Base-by-base conservation (phyloP, 92 coral and sea anemone species). In the Actinernus sp. region DNA sequence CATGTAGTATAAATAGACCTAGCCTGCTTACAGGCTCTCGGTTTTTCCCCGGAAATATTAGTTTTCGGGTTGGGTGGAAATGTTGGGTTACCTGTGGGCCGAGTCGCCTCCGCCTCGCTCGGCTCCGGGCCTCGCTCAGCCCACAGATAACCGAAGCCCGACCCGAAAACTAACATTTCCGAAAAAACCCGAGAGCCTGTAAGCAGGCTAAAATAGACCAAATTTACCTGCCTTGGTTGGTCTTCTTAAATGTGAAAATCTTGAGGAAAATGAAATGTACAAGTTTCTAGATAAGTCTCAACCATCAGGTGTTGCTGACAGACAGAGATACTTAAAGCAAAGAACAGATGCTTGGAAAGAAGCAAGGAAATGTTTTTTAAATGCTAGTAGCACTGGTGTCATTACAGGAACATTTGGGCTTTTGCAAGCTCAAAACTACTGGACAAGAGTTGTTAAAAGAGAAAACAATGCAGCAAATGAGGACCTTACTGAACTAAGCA, bases 1-100 rank as follows among this genome's bases (percentile, higher is more conserved):
- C n/a, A n/a, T n/a, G n/a, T n/a, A n/a, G n/a, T n/a, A 24, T 26
- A 10, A 61, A 33, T 12, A 60, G 54, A 43, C 68, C 54, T n/a
- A n/a, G n/a, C n/a, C n/a, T n/a, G n/a, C n/a, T n/a, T n/a, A n/a
- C n/a, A n/a, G n/a, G n/a, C n/a, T n/a, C n/a, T n/a, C n/a, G n/a
- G n/a, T n/a, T n/a, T n/a, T n/a, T n/a, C n/a, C n/a, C n/a, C n/a
- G n/a, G n/a, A n/a, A n/a, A n/a, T n/a, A n/a, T n/a, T n/a, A n/a
- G n/a, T n/a, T n/a, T n/a, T n/a, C n/a, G n/a, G n/a, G n/a, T n/a
- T n/a, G n/a, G n/a, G n/a, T n/a, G n/a, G n/a, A n/a, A n/a, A n/a
- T n/a, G n/a, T n/a, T n/a, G n/a, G n/a, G n/a, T n/a, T n/a, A n/a
- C n/a, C n/a, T n/a, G n/a, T n/a, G n/a, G n/a, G n/a, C n/a, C n/a